Base-by-base conservation (phyloP, 2,113 vertebrate species). In the Urocynchramus pylzowi region DNA sequence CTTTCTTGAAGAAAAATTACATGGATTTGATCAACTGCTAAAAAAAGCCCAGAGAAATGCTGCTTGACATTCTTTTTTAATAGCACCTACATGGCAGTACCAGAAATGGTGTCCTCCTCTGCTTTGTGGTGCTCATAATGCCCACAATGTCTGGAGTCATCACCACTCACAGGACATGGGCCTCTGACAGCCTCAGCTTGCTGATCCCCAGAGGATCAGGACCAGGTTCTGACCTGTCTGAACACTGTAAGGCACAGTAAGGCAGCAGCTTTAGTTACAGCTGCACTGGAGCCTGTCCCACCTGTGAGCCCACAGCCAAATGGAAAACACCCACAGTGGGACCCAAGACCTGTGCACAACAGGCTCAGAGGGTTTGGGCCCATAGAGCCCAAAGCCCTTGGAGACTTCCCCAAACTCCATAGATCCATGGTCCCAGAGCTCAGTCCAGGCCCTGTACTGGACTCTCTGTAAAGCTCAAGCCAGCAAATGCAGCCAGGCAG, bases 361-460 rank as follows among this genome's bases (percentile, higher is more conserved):
- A 42, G 11, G 52, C 47, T 6, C 64, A 67, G 47, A 56, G 9
- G 45, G n/a, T 33, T 41, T 27, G 47, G 7, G 47, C 10, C 14
- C 2, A 1, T 1, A 35, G 49, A 53, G 17, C 26, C 30, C 53
- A 77, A 63, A 67, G 84, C 7, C 41, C 27, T 50, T 15, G 21
- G 7, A 16, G 41, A 56, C 35, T 33, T 61, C 64, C 65, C 39
- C 5, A 11, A 20, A 63, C 39, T 35, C 31, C 0, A 0, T 2
- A 16, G 31, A 63, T 10, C 4, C 5, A 15, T 3, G 21, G 21
- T 28, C 24, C 31, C 37, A 67, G 42, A 87, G 56, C 18, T 54
- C 65, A 54, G 50, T 11, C 74, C 73, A 71, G 37, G 18, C 15
- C 57, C 79, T n/a, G 50, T 6, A 20, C 37, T 33, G 49, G 54